These are phyloP conservation scores for Alca torda DNA, from an alignment of 2,797 vertebrate genomes.

Conservation along the genomic window DNA sequence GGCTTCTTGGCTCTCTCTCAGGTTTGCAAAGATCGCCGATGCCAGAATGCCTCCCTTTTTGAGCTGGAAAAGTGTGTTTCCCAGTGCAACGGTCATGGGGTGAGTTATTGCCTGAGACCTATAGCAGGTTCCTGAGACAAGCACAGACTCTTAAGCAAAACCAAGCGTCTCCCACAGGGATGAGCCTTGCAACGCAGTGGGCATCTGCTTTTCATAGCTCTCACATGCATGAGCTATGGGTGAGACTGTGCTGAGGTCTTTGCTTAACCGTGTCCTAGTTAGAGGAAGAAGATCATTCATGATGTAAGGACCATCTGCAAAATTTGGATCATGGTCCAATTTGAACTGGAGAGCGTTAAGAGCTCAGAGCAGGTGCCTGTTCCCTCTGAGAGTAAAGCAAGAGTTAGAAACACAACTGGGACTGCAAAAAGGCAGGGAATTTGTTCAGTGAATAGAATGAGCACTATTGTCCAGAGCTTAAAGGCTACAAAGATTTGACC, in stretches of 20 bases:
- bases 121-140: background rate
- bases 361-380: background rate
- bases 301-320: background rate
- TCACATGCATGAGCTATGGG: background rate
- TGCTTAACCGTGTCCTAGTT: accelerated
- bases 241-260: background rate
- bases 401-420: background rate
- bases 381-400: background rate
- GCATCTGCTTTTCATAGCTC: background rate
- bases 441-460: background rate
- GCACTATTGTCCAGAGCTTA: background rate
- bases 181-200: background rate
- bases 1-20: constrained; percentile 32
- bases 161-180: background rate
- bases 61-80: constrained; percentile 85
- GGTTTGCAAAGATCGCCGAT: constrained; percentile 90
- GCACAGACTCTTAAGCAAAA: background rate
- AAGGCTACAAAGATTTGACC: background rate
- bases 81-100: constrained; percentile 86
- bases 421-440: background rate
- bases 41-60: constrained; percentile 86
- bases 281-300: background rate
- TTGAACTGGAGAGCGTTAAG: background rate
- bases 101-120: constrained; percentile 53
- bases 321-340: background rate